Percentiles rank a stretch among this genome's conserved stretches.
Evolutionary conservation across 2,888 invertebrate genomes (phyloP).

Genomic region (Masnerella sp.): DNA sequence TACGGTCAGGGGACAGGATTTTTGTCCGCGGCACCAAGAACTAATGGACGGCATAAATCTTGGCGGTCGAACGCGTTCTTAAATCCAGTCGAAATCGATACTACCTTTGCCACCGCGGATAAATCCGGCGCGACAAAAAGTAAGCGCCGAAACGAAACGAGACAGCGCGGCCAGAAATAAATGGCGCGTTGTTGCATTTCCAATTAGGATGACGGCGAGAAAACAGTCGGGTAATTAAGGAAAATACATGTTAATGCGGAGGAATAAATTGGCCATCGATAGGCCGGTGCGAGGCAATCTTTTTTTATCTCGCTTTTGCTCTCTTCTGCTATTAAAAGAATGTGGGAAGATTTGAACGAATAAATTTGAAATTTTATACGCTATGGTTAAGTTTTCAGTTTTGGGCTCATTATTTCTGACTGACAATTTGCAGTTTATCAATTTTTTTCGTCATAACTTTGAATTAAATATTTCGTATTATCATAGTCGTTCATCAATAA

Average conservation of each 20-base stretch:
- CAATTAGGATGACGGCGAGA: slow-evolving; percentile 43
- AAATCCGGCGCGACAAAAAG: slow-evolving; percentile 34
- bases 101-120: slow-evolving; percentile 43
- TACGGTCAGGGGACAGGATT: slow-evolving; percentile 53
- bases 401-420: no score
- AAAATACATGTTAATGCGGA: slow-evolving; percentile 37
- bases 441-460: no score
- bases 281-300: not conserved
- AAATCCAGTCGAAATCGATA: slow-evolving; percentile 59
- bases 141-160: slow-evolving; percentile 40
- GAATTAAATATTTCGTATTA: no score
- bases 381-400: no score
- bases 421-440: no score
- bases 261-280: slow-evolving; percentile 28
- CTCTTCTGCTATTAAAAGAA: no score
- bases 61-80: slow-evolving; percentile 57
- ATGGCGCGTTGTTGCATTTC: slow-evolving; percentile 45
- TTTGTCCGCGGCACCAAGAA: slow-evolving; percentile 50
- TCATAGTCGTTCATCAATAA: no score
- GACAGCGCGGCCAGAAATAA: slow-evolving; percentile 28
- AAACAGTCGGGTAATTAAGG: slow-evolving; percentile 38
- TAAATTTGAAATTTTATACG: no score
- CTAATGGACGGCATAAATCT: slow-evolving; percentile 65
- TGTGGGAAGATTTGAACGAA: no score
- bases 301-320: not conserved